A percentile compares a stretch with the other conserved stretches of the same genome.
Evolutionary conservation across 2,888 invertebrate species (phyloP).

Genomic region (Leptura quadrifasciata): DNA sequence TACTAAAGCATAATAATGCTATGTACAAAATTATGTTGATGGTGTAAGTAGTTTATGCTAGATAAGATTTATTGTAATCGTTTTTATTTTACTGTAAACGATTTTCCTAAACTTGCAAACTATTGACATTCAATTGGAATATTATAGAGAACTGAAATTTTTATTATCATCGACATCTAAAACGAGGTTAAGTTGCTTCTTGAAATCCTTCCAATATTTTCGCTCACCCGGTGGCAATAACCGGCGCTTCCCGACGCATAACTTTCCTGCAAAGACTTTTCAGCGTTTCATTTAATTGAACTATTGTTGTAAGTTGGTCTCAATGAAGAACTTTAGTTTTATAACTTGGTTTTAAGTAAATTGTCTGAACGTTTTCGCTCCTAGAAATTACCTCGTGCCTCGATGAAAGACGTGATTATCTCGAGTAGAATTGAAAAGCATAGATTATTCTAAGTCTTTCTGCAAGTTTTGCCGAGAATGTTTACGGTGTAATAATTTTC

Average conservation of each 20-base stretch:
- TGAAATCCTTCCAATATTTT: not conserved
- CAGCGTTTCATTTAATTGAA: conserved; percentile 33
- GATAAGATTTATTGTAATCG: too few relatives aligned
- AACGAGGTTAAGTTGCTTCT: too few relatives aligned
- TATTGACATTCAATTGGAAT: too few relatives aligned
- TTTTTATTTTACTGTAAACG: too few relatives aligned
- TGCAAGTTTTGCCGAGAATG: not conserved
- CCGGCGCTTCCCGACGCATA: not conserved
- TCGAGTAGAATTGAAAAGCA: conserved; percentile 6
- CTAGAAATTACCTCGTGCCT: conserved; percentile 16
- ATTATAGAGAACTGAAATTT: too few relatives aligned
- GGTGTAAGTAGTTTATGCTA: too few relatives aligned
- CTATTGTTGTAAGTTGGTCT: conserved; percentile 26
- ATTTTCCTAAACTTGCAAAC: too few relatives aligned
- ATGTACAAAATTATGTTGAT: too few relatives aligned
- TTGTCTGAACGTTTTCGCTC: conserved; percentile 21
- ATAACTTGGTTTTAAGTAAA: conserved; percentile 25
- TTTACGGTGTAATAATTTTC: not conserved
- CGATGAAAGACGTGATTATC: not conserved
- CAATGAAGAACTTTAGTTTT: conserved; percentile 30
- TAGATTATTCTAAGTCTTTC: conserved; percentile 11
- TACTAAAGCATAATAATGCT: too few relatives aligned
- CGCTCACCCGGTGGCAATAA: not conserved
- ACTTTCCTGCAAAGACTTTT: conserved; percentile 21
- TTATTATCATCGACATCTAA: too few relatives aligned